A percentile compares a stretch with the other conserved stretches of the same genome.
Conservation (phyloP, 2,888 invertebrate species). For the Dysmachus trigonus region DNA sequence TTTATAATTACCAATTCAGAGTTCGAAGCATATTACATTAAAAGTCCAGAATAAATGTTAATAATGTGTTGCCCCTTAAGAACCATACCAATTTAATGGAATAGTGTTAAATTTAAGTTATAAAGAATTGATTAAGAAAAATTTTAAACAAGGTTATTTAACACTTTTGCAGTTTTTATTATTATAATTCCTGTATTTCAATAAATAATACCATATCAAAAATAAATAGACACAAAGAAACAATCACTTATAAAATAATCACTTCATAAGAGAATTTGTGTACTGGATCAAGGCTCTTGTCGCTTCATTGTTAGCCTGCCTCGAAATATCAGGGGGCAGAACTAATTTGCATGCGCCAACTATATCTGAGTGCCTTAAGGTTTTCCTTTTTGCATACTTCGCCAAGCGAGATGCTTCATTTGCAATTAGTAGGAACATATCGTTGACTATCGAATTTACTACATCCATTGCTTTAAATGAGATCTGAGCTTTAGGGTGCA, state of each 20-base stretch:
- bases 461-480: conserved; percentile 25
- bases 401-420: conserved; percentile 2
- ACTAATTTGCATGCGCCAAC: conserved; percentile 25
- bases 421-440: conserved; percentile 39
- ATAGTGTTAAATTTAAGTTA: too few species aligned
- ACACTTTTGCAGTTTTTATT: neutral
- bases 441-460: conserved; percentile 40
- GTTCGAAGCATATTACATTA: too few species aligned
- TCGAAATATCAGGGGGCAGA: conserved; percentile 22
- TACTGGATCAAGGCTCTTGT: neutral
- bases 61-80: too few species aligned
- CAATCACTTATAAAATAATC: neutral
- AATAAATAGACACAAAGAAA: neutral
- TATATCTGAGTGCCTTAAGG: conserved; percentile 32
- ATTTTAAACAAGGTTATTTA: neutral
- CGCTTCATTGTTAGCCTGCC: conserved; percentile 3
- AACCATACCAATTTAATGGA: too few species aligned
- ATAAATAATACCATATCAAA: neutral
- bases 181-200: neutral
- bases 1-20: too few species aligned
- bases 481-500: conserved; percentile 17
- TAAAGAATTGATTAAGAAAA: too few species aligned
- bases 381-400: conserved; percentile 13
- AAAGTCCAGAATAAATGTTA: too few species aligned
- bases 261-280: neutral